phyloP scores from a whole-genome alignment of 2,113 vertebrate species.

The Malaclemys terrapin region DNA sequence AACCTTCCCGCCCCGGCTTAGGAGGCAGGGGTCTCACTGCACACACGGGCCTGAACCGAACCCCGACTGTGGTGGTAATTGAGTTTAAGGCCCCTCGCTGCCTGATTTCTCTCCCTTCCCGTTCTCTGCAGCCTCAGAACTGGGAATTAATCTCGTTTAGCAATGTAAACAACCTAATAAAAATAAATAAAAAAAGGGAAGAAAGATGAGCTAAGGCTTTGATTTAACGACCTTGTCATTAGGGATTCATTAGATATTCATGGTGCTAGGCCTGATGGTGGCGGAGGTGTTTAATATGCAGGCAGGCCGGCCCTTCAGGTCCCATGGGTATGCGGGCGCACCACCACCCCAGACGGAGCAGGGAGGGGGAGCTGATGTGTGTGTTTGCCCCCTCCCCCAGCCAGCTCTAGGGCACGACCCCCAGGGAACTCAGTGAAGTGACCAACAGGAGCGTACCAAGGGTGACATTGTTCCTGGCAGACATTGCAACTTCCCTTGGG shows the following conservation, averaged over 20 bases:
- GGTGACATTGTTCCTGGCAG: not conserved
- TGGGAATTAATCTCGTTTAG: conserved; percentile 18
- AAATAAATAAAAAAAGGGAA: not conserved
- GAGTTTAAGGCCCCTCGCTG: fast-evolving
- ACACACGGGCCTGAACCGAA: fast-evolving
- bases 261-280: not conserved
- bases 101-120: not conserved
- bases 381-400: fast-evolving
- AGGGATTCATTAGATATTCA: not conserved
- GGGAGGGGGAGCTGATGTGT: not conserved
- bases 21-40: not conserved
- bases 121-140: not conserved
- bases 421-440: not conserved
- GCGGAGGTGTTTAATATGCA: not conserved
- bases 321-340: not conserved
- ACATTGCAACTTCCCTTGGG: not conserved
- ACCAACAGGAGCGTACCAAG: not conserved
- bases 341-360: not conserved
- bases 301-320: not conserved
- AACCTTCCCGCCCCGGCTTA: no score
- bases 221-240: not conserved
- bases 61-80: fast-evolving
- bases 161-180: conserved; percentile 2
- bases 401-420: not conserved
- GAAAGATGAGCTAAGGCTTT: not conserved